phyloP scores from a whole-genome alignment of 2,113 vertebrate species.

The Phalacrocorax carbo region DNA sequence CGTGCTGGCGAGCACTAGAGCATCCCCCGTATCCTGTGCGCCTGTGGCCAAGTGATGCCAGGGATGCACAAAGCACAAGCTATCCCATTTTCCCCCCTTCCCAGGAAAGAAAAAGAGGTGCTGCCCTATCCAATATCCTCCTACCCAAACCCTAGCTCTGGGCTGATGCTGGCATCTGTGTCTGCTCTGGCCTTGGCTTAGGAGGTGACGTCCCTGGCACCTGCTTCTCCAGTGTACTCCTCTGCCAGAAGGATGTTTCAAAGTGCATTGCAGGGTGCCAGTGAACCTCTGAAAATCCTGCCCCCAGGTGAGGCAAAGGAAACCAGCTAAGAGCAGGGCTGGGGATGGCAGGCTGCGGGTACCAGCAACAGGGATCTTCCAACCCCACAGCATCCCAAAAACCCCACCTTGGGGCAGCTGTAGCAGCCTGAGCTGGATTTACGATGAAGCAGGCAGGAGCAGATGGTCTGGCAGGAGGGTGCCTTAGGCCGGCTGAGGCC shows the following conservation, averaged over 20 bases:
- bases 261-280: background rate
- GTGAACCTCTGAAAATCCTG: background rate
- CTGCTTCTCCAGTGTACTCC: background rate
- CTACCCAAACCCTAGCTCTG: background rate
- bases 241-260: background rate
- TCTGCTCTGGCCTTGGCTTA: background rate
- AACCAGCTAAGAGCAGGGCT: background rate
- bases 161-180: background rate
- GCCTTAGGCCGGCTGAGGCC: background rate
- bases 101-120: background rate
- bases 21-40: too few species aligned
- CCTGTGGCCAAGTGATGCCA: too few species aligned
- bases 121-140: too few species aligned
- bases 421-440: background rate
- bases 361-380: background rate
- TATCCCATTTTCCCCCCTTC: too few species aligned
- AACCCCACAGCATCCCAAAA: rapidly evolving
- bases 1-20: too few species aligned
- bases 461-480: slow-evolving; percentile 6
- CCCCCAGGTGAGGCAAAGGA: background rate
- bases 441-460: background rate
- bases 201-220: background rate
- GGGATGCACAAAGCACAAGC: too few species aligned
- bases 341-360: background rate
- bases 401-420: background rate